phyloP scores from a whole-genome alignment of 1,140 invertebrate species.

The Drosophila funebris region DNA sequence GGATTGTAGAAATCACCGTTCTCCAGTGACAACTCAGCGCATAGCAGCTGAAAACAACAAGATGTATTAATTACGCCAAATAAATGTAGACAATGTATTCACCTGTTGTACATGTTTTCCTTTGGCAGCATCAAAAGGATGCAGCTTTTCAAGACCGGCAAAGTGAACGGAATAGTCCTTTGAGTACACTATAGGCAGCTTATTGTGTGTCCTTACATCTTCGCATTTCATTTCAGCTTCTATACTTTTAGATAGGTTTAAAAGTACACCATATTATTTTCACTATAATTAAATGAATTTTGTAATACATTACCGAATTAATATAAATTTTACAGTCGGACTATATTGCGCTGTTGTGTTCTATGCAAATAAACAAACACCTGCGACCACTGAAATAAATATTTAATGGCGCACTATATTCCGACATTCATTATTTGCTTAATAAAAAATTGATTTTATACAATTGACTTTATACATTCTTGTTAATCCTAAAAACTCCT shows the following conservation, averaged over 20 bases:
- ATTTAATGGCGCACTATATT: background rate
- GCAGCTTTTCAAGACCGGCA: slow-evolving; percentile 91
- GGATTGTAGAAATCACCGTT: slow-evolving; percentile 86
- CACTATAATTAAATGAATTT: too few relatives aligned
- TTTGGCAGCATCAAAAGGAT: slow-evolving; percentile 95
- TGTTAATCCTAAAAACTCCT: background rate
- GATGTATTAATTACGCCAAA: background rate
- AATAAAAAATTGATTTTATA: too few relatives aligned
- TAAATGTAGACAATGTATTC: background rate
- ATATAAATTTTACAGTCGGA: too few relatives aligned
- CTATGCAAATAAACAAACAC: too few relatives aligned
- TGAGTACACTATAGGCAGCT: slow-evolving; percentile 90
- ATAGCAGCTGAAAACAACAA: slow-evolving; percentile 68
- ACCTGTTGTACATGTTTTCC: slow-evolving; percentile 92
- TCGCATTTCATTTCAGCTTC: slow-evolving; percentile 40
- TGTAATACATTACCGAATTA: too few relatives aligned
- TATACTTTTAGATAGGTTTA: too few relatives aligned
- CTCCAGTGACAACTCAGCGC: slow-evolving; percentile 84
- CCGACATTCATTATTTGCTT: too few relatives aligned
- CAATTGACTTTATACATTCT: background rate
- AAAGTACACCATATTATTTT: too few relatives aligned
- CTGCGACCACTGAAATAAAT: background rate
- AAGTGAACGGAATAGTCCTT: slow-evolving; percentile 93
- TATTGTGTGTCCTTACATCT: slow-evolving; percentile 25
- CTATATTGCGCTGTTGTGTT: too few relatives aligned